These are phyloP conservation scores for Perdita meconis DNA, from an alignment of 2,888 invertebrate species.

Conservation along the genomic window DNA sequence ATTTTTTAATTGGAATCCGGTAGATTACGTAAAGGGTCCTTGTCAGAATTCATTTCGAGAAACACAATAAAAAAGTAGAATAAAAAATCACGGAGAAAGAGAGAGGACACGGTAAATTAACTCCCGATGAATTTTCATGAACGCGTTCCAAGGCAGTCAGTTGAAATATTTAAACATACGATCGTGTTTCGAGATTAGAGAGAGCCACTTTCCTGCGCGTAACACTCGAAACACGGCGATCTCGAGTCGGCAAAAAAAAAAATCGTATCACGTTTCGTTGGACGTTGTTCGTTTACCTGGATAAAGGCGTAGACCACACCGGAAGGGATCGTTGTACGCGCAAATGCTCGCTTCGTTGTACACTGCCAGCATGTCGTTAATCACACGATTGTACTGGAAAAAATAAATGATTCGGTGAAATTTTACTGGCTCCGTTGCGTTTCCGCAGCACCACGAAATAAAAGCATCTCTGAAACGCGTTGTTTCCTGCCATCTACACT, in stretches of 20 bases:
- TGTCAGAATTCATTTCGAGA: neutral
- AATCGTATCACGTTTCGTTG: slow-evolving; percentile 29
- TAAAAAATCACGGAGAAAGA: neutral
- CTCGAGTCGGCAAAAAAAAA: slow-evolving; percentile 52
- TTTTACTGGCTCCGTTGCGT: neutral
- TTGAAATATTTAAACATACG: slow-evolving; percentile 29
- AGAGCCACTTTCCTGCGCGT: slow-evolving; percentile 58
- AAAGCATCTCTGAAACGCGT: neutral
- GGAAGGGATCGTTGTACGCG: slow-evolving; percentile 92
- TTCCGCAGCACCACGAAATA: neutral
- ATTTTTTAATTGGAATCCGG: neutral
- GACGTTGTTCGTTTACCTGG: slow-evolving; percentile 86
- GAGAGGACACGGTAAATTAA: slow-evolving; percentile 15
- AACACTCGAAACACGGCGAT: slow-evolving; percentile 36
- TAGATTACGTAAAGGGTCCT: neutral
- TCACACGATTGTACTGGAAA: slow-evolving; percentile 92
- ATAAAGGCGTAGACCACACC: slow-evolving; percentile 92
- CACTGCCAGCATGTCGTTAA: slow-evolving; percentile 94
- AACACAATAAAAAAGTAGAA: neutral
- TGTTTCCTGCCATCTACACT: slow-evolving; percentile 26
- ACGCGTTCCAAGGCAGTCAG: slow-evolving; percentile 8
- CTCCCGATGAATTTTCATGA: slow-evolving; percentile 44
- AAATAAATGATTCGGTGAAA: neutral
- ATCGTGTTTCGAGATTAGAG: slow-evolving; percentile 39
- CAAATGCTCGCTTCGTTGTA: slow-evolving; percentile 94